Base-by-base conservation (phyloP, 1,140 invertebrate species). In the Oryzaephilus surinamensis region DNA sequence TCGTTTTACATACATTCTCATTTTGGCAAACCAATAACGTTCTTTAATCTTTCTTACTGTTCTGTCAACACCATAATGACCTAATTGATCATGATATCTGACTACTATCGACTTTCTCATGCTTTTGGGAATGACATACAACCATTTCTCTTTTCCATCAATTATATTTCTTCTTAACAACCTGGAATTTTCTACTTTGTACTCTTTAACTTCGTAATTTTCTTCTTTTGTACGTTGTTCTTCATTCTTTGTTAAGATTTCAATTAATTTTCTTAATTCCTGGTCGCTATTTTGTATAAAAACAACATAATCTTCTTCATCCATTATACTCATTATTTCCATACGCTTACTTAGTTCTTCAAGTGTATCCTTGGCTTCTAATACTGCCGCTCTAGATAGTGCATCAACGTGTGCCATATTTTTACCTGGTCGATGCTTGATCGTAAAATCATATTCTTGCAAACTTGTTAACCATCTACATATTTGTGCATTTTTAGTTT, bases 21-120 rank as follows among this genome's bases (percentile, higher is more conserved):
- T 40, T 10, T 24, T 31, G 0, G 47, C 45, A 38, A 60, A 60
- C 48, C 53, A 56, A 40, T 52, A 59, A 13, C 51, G 21, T 20
- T 34, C 29, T 7, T 41, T 24, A 2, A 39, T 14, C n/a, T 54
- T 40, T 8, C 46, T 28, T 7, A 54, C 30, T 0, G 53, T 59
- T 36, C 51, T 60, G 8, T 48, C 46, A 4, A 45, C 32, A 3
- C 37, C 51, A 27, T 47, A 49, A 45, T 58, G 58, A 3, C 58
- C 55, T 3, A 51, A 46, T 5, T 62, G 58, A 18, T 62, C 54
- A 35, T 63, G 58, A 23, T 49, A 50, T 29, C 36, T 34, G 26
- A 50, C 38, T 14, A 58, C 38, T 10, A 61, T 40, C 12, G 57
- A 47, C 24, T 46, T 52, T 6, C 57, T 32, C 6, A 52, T 45